phyloP scores from a whole-genome alignment of 2,888 invertebrate genomes.

The Dendrolimus pini region DNA sequence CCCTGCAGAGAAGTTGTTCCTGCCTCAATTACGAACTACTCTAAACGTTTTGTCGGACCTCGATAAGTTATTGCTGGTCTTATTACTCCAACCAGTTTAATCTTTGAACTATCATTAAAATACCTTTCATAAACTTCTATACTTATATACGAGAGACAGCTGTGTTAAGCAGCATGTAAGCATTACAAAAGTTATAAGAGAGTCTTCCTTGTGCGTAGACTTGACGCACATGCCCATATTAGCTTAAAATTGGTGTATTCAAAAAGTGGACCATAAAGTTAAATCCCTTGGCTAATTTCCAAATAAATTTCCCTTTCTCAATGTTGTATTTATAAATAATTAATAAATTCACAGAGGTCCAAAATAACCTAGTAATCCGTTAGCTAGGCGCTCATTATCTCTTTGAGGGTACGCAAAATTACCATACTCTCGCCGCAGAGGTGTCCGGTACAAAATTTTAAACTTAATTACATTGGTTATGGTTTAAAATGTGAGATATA shows the following conservation, averaged over 20 bases:
- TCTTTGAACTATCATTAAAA: conserved; percentile 13
- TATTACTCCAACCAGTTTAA: not conserved
- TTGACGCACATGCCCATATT: too few relatives aligned
- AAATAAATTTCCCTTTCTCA: too few relatives aligned
- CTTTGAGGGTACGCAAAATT: not conserved
- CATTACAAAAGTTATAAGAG: too few relatives aligned
- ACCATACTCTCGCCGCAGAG: not conserved
- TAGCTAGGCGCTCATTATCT: not conserved
- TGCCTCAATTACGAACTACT: conserved; percentile 14
- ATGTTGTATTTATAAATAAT: not conserved
- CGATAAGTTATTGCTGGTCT: conserved; percentile 7
- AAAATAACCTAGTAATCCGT: not conserved
- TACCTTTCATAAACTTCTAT: conserved; percentile 4
- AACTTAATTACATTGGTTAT: not conserved
- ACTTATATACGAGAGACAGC: conserved; percentile 18
- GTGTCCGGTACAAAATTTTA: not conserved
- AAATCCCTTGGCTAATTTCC: too few relatives aligned
- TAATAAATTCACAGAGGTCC: not conserved
- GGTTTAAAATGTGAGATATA: too few relatives aligned
- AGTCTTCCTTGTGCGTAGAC: too few relatives aligned
- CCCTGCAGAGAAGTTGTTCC: conserved; percentile 16
- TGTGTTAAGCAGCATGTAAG: not conserved
- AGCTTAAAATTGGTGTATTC: too few relatives aligned
- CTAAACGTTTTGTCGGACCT: conserved; percentile 8
- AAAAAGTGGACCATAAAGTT: too few relatives aligned